Evolutionary conservation across 2,888 invertebrate species (phyloP).

Genomic region (Cordilura impudica): DNA sequence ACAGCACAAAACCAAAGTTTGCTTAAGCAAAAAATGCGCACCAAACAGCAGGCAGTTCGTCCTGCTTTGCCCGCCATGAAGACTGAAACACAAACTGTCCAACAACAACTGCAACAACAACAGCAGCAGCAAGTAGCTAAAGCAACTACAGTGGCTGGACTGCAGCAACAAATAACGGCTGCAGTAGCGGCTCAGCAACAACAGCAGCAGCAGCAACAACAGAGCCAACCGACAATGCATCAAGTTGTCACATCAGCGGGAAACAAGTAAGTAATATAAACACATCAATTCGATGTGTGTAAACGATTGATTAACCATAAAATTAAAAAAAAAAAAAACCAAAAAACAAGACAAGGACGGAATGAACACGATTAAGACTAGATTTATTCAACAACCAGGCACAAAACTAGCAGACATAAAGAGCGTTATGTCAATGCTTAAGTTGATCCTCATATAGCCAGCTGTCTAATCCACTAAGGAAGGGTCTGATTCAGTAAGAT

Average conservation of each 20-base stretch:
- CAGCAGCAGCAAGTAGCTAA: constrained; percentile 51
- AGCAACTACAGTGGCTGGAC: constrained; percentile 73
- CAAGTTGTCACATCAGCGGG: constrained; percentile 79
- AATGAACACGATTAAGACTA: too few species aligned
- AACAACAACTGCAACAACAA: constrained; percentile 77
- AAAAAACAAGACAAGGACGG: too few species aligned
- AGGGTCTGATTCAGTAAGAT: too few species aligned
- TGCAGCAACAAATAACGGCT: constrained; percentile 75
- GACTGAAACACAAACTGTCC: constrained; percentile 80
- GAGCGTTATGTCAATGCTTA: too few species aligned
- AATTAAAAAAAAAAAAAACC: too few species aligned
- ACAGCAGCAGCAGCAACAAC: constrained; percentile 72
- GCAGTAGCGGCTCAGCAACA: constrained; percentile 75
- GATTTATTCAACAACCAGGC: too few species aligned
- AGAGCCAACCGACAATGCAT: constrained; percentile 77
- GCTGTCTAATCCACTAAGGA: too few species aligned
- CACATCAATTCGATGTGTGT: too few species aligned
- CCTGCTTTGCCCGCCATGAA: constrained; percentile 83
- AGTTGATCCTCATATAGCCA: too few species aligned
- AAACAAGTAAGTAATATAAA: constrained; percentile 79
- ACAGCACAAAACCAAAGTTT: constrained; percentile 80
- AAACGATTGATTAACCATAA: too few species aligned
- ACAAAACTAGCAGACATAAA: too few species aligned
- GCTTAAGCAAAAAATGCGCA: constrained; percentile 81
- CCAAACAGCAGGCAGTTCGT: constrained; percentile 83